These are phyloP conservation scores for Melospiza melodia DNA, from an alignment of 2,113 vertebrate species.

Conservation along the genomic window DNA sequence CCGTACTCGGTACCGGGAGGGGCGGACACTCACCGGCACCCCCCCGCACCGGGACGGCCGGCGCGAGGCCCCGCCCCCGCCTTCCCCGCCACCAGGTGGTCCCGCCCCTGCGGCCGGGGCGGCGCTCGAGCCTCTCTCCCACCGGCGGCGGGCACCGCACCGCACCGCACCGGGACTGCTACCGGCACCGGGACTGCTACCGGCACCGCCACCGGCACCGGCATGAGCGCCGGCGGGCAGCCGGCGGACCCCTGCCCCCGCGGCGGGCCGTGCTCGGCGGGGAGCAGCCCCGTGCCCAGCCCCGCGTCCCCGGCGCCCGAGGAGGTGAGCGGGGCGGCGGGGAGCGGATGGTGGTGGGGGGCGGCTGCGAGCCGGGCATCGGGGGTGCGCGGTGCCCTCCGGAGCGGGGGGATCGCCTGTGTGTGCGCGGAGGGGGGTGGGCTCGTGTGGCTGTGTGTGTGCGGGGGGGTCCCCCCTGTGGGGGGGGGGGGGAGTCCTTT, in stretches of 20 bases:
- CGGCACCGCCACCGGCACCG: not conserved
- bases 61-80: not conserved
- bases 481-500: too few species aligned
- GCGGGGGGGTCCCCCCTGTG: too few species aligned
- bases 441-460: not conserved
- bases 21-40: not conserved
- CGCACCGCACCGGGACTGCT: not conserved
- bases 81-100: constrained; percentile 40
- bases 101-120: constrained; percentile 40
- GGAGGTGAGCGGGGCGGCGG: not conserved
- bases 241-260: not conserved
- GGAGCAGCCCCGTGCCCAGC: constrained; percentile 14
- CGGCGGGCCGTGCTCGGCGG: not conserved
- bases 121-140: not conserved
- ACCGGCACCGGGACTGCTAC: not conserved
- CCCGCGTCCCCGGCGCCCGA: not conserved
- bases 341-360: not conserved
- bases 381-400: not conserved
- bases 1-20: not conserved
- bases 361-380: not conserved
- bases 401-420: not conserved
- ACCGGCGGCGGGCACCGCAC: not conserved
- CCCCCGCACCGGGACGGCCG: not conserved
- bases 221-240: not conserved
- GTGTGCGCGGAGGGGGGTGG: not conserved